Conservation (phyloP, 2,113 vertebrate genomes). For the Zosterops japonicus region DNA sequence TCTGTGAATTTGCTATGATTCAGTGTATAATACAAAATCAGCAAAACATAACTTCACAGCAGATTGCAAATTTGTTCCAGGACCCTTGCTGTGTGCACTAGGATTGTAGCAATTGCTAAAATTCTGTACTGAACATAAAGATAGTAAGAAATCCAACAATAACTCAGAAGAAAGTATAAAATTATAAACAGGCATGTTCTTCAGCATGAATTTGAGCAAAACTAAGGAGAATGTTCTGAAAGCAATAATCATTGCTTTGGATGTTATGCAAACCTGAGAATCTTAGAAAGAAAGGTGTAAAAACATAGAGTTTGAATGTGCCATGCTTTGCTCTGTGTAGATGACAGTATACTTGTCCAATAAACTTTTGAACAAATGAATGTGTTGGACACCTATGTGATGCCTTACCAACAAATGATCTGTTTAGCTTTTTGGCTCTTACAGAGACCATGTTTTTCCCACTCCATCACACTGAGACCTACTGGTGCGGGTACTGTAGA, state of each 20-base stretch:
- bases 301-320: not conserved
- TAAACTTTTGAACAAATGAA: not conserved
- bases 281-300: not conserved
- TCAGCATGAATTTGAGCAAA: not conserved
- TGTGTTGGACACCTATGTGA: not conserved
- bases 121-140: not conserved
- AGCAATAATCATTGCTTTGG: not conserved
- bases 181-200: not conserved
- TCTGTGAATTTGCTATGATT: not conserved
- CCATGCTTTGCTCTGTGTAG: not conserved
- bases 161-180: not conserved
- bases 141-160: not conserved
- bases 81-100: not conserved
- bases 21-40: not conserved
- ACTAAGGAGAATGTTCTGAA: not conserved
- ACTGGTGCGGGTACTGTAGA: accelerated
- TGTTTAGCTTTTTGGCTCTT: not conserved
- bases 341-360: not conserved
- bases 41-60: not conserved
- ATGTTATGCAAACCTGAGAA: not conserved
- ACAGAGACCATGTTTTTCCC: not conserved
- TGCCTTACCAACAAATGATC: not conserved
- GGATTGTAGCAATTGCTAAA: not conserved
- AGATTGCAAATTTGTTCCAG: not conserved
- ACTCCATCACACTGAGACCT: accelerated